Evolutionary conservation across 2,797 vertebrate species (phyloP).

Genomic region (Lagorchestes hirsutus): DNA sequence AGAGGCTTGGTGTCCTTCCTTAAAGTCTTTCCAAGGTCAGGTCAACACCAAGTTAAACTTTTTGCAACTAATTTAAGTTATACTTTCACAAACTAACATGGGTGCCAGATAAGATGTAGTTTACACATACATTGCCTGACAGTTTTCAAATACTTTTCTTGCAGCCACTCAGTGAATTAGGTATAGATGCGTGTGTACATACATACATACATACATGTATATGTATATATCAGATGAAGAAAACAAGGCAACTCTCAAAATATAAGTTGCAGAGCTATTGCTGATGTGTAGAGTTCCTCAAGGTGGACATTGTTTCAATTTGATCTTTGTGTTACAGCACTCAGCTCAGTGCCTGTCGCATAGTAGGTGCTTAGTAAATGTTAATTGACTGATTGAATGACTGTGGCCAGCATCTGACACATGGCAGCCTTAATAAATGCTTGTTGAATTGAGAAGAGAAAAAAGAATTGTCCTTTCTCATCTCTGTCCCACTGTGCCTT

Average conservation of each 20-base stretch:
- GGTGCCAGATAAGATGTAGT: not conserved
- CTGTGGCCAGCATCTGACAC: not conserved
- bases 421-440: not conserved
- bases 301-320: not conserved
- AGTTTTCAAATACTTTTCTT: not conserved
- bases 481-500: not conserved
- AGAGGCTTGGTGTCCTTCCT: not conserved
- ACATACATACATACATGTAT: accelerated
- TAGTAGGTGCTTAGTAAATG: not conserved
- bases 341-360: not conserved
- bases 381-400: not conserved
- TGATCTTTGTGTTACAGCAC: not conserved
- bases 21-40: not conserved
- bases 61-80: not conserved
- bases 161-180: not conserved
- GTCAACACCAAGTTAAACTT: not conserved
- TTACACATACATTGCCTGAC: not conserved
- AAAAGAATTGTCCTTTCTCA: not conserved
- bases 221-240: not conserved
- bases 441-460: not conserved
- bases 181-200: not conserved
- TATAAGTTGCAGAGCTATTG: too few species aligned
- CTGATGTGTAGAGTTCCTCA: too few species aligned
- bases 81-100: not conserved
- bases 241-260: not conserved